Conservation (phyloP, 2,113 vertebrate species). For the Halichoerus grypus region DNA sequence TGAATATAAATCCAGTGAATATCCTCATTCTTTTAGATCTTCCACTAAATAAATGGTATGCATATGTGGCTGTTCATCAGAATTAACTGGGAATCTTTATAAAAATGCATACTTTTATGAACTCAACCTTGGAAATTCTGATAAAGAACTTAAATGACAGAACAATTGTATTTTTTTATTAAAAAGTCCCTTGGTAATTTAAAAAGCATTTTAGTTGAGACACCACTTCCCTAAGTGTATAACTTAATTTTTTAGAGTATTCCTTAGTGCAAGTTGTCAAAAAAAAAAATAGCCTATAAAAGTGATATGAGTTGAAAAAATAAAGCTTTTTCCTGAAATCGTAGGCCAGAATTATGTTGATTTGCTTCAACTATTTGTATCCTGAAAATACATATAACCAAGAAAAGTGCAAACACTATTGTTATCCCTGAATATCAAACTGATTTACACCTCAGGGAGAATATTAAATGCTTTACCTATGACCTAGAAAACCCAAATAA, state of each 20-base stretch:
- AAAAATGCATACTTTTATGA: conserved; percentile 33
- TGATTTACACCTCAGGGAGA: background rate
- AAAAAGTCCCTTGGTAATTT: background rate
- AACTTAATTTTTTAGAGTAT: conserved; percentile 6
- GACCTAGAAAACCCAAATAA: background rate
- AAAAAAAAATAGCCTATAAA: background rate
- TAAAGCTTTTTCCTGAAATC: background rate
- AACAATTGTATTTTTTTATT: background rate
- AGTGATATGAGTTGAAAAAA: background rate
- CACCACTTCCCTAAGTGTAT: background rate
- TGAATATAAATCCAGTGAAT: conserved; percentile 54
- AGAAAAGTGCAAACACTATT: background rate
- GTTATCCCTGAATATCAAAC: background rate
- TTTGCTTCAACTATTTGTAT: conserved; percentile 6
- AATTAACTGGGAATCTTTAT: conserved; percentile 29
- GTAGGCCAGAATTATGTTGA: conserved; percentile 4
- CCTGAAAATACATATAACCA: background rate
- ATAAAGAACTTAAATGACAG: background rate
- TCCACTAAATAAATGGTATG: conserved; percentile 14
- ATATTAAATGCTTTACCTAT: background rate
- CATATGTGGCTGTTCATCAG: background rate
- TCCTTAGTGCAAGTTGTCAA: background rate
- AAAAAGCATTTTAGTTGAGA: background rate
- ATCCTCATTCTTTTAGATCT: conserved; percentile 42
- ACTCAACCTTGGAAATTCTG: conserved; percentile 1